phyloP scores from a whole-genome alignment of 2,113 vertebrate species.

The Ciconia boyciana region DNA sequence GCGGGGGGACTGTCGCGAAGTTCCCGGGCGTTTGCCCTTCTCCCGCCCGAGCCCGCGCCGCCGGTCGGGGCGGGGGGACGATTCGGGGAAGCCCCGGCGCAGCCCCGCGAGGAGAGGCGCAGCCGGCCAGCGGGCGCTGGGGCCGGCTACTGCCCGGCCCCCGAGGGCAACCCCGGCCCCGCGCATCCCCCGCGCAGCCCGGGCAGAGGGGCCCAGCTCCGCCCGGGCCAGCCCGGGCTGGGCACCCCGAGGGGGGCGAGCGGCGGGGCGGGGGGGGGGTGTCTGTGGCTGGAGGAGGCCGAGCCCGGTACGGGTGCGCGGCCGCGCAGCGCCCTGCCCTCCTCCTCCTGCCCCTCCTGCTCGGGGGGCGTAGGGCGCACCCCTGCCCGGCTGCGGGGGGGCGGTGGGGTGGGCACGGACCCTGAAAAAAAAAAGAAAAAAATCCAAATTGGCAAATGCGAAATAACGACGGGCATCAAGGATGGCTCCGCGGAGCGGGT shows the following conservation, averaged over 20 bases:
- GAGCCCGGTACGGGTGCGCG: neutral
- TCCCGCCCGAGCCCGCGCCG: neutral
- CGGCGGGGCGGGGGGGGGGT: too few species aligned
- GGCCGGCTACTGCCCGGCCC: neutral
- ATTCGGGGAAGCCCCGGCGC: neutral
- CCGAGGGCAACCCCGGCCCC: neutral
- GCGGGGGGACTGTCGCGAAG: neutral
- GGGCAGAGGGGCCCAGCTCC: neutral
- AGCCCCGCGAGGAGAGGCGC: neutral
- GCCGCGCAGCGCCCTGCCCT: neutral
- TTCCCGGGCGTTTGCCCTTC: neutral
- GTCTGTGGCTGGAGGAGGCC: neutral
- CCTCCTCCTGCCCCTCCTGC: neutral
- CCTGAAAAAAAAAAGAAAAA: neutral
- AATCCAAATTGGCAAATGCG: neutral
- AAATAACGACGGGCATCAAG: neutral
- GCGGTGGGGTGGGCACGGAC: neutral
- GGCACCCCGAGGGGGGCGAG: neutral
- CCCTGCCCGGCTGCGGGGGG: neutral
- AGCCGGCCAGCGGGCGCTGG: neutral
- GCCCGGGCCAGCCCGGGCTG: neutral
- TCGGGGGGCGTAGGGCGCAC: neutral
- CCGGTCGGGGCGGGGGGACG: neutral
- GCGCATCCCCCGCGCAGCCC: neutral
- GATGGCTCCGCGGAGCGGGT: neutral